Evolutionary conservation across 2,113 vertebrate species (phyloP).

Genomic region (Tetrao urogallus): DNA sequence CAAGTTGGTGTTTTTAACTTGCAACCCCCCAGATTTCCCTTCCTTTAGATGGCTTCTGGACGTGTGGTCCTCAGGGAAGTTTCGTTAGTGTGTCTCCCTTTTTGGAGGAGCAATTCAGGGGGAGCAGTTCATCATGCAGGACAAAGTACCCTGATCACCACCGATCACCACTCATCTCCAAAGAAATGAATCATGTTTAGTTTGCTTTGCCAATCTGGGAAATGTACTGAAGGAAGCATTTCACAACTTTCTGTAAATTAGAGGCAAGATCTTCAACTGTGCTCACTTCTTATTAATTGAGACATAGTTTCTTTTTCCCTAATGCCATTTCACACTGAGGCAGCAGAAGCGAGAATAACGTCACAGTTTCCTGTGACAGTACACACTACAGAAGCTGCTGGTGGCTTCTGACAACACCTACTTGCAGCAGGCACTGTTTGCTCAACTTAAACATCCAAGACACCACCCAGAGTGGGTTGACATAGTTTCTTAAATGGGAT

Average conservation of each 20-base stretch:
- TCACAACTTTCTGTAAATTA: constrained; percentile 55
- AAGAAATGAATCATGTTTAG: neutral
- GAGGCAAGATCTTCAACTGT: neutral
- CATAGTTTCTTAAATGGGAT: neutral
- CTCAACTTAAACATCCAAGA: neutral
- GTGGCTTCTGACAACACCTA: neutral
- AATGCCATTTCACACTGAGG: neutral
- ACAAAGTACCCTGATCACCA: neutral
- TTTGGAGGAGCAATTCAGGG: neutral
- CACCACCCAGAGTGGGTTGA: neutral
- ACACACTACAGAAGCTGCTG: neutral
- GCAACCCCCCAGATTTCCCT: neutral
- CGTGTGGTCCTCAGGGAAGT: neutral
- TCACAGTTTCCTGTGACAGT: constrained; percentile 2
- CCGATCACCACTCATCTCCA: neutral
- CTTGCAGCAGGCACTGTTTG: neutral
- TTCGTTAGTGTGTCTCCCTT: neutral
- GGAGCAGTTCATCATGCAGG: neutral
- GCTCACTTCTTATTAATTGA: constrained; percentile 10
- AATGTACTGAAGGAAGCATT: constrained; percentile 19
- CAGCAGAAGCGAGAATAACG: neutral
- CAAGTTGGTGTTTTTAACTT: neutral
- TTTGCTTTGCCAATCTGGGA: neutral
- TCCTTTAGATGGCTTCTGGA: neutral
- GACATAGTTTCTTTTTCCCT: neutral